Evolutionary conservation across 1,140 invertebrate species (phyloP), one percentile per base, ranked within the genome.

Genomic region (Rhysida immarginata): DNA sequence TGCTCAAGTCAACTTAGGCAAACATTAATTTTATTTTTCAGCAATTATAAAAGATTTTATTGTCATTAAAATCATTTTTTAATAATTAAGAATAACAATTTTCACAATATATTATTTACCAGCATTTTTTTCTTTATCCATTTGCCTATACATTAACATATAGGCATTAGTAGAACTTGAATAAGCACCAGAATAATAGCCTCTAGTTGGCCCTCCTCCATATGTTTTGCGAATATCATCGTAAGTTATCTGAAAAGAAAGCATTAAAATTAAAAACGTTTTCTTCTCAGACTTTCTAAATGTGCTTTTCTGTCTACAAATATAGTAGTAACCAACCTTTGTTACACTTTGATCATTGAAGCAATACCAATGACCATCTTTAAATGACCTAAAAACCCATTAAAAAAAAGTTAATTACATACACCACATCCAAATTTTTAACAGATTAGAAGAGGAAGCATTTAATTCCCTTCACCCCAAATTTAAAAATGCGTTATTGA

Each of bases 141-240:
- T 82, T 59, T 87, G 83, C 56, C 90, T 71, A 65, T 93, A 94
- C 83, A 92, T 89, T 21, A 94, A 74, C 87, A 94, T 93, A 63
- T 94, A 93, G 0, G 89, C 89, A 73, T 91, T 93, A 42, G 87
- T 89, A 64, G 86, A 90, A 58, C 84, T 87, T 62, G 76, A 81
- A 63, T 83, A 87, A 21, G 79, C 78, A 50, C 78, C 78, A 29
- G 80, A 84, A 64, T 85, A 88, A 66, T 85, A 87, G 3, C 76
- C 77, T 59, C 81, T 73, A 29, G 73, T 72, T 1, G 78, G 74
- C 44, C 80, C 80, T 41, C 87, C 86, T 27, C 87, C 89, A 69
- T 86, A 93, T 0, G 85, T 87, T 69, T 84, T 85, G 59, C 79
- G 75, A 43, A 94, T 89, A 63, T 93, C 87, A 57, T 88, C 82